Evolutionary conservation across 2,797 vertebrate genomes (phyloP), one percentile per base, ranked within the genome.

Genomic region (Hippopotamyrus pictus): DNA sequence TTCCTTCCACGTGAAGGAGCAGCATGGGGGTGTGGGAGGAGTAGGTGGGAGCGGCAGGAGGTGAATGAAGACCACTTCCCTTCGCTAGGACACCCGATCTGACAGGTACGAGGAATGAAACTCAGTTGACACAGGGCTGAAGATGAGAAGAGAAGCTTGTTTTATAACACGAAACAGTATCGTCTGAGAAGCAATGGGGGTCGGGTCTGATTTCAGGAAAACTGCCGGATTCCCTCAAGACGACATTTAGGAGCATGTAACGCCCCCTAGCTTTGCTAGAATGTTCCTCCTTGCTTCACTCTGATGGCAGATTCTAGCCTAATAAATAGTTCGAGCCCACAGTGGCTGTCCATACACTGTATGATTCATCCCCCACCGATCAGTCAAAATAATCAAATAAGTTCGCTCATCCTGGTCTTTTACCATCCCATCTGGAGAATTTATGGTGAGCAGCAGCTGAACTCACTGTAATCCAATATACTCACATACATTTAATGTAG

Each of bases 1-100:
- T 96, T 94, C 93, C 96, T 96, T 92, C 91, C 93, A 91, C 92
- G 92, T 92, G 90, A 94, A 94, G 94, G 94, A 91, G 88, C 90
- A 48, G 29, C 85, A 37, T 50, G 65, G 51, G 94, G 93, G 92
- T 94, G 95, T 94, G 94, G 95, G 96, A 94, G 92, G 6, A 76
- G 33, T 19, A 14, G 69, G n/a, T 37, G 25, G 84, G 25, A 54
- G 84, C 48, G 5, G 44, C 83, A 5, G 48, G 48, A 12, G 48
- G 22, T 25, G 22, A 25, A 33, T 6, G 50, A 86, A 57, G 84
- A 54, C 84, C 84, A 33, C 84, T 25, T 29, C 50, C 84, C 79
- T 48, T 83, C n/a, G 8, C 79, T 2, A 14, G 14, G 37, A 76
- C 69, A 37, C 37, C 69, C 33, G 33, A 76, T 76, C 69, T 76